Evolutionary conservation across 2,797 vertebrate genomes (phyloP), one percentile per base, ranked within the genome.

Genomic region (Anguilla pacifica): DNA sequence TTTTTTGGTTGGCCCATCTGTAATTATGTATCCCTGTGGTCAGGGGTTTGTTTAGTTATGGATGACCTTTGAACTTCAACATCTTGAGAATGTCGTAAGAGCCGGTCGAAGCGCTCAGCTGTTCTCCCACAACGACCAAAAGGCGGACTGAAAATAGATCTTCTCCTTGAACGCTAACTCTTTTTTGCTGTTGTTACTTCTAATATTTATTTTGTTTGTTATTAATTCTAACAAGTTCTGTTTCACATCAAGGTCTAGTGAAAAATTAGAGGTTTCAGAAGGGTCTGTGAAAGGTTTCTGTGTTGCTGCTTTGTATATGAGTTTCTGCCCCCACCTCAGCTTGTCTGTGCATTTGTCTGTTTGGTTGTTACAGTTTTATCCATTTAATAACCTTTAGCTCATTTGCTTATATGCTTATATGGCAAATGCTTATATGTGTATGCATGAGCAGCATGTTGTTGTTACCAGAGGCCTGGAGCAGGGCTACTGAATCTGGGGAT

Each of bases 11-110:
- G 3, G 15, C 46, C 35, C 89, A 89, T 84, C 88, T 82, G 74
- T 87, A 88, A 82, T 84, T 70, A 87, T 87, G 85, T 88, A 90
- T 93, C 92, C 72, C 90, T 85, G 64, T 67, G 46, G 90, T 31
- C 9, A 46, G 74, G 82, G 67, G 15, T 79, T 92, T 95, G 94
- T 94, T 95, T 93, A 94, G 87, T 89, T 91, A 93, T 87, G 87
- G 88, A 90, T 94, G 92, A 94, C 94, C 93, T 94, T 92, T 96
- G 94, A 93, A 93, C 95, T 95, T 95, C 94, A 92, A 95, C 95
- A 93, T 95, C 90, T 92, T 59, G 94, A 95, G 95, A 96, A 96
- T 95, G 94, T 88, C 89, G 93, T 88, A 90, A 93, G 93, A 93
- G 93, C 87, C 91, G 93, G 92, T 91, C 90, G 93, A 92, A 91